A percentile compares a stretch with the other conserved stretches of the same genome.
Conservation (phyloP, 2,113 vertebrate genomes). For the Toxotes chatareus region DNA sequence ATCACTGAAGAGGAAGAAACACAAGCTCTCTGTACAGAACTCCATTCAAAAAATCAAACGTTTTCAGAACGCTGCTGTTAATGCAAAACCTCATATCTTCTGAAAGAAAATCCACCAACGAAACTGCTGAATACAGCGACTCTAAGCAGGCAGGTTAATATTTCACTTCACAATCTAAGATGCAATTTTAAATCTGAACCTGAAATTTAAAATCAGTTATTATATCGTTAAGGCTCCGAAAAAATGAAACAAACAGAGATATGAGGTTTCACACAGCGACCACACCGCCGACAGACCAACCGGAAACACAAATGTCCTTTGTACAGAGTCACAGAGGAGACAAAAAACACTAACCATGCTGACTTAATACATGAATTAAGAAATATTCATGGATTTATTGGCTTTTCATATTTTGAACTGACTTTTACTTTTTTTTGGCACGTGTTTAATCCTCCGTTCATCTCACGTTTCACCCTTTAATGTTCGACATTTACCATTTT, state of each 20-base stretch:
- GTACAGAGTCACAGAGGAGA: constrained; percentile 33
- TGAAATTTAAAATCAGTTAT: neutral
- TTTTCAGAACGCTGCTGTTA: neutral
- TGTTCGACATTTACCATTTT: too few species aligned
- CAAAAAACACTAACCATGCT: neutral
- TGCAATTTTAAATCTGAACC: neutral
- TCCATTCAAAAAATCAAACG: neutral
- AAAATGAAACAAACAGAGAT: constrained; percentile 10
- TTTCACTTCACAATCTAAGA: constrained; percentile 6
- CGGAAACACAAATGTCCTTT: neutral
- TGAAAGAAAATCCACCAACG: neutral
- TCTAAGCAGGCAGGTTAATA: neutral
- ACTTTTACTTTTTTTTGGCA: too few species aligned
- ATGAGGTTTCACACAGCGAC: constrained; percentile 31
- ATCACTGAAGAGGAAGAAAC: constrained; percentile 55
- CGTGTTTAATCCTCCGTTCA: too few species aligned
- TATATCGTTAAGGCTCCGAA: neutral
- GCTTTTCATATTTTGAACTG: too few species aligned
- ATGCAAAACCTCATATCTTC: constrained; percentile 16
- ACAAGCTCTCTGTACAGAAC: constrained; percentile 18
- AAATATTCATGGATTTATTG: too few species aligned
- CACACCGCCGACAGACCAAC: neutral
- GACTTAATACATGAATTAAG: too few species aligned
- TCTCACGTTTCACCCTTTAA: too few species aligned
- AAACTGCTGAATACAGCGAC: neutral